Evolutionary conservation across 2,888 invertebrate species (phyloP), one percentile per base, ranked within the genome.

Genomic region (Acronicta aceris): DNA sequence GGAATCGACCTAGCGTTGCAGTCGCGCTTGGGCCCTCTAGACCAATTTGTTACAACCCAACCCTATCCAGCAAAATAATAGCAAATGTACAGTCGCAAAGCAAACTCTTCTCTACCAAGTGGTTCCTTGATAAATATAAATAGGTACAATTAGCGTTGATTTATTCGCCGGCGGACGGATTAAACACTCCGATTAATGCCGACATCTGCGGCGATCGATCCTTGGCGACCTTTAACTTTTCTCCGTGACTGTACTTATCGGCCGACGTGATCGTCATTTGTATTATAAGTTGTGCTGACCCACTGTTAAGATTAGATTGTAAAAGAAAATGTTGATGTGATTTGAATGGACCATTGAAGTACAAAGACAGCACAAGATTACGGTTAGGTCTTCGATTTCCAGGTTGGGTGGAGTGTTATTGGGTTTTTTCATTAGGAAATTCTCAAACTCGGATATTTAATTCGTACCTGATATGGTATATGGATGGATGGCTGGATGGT

Each of bases 201-300:
- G 89, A 90, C 91, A 92, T 91, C 91, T 91, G 89, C 84, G 87
- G 82, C 91, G 85, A 91, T 91, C 92, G 89, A 91, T 91, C 90
- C 83, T 84, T 68, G 77, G 70, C 85, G 91, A 91, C 92, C 93
- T 93, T 92, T 91, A 85, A 88, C 90, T 91, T 87, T 84, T 81
- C 89, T 89, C 84, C 89, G 89, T 88, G 90, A 89, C 88, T 90
- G 86, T 89, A 89, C 90, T 87, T 87, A 85, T 83, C 79, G 80
- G 54, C 56, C 49, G 65, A 73, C 70, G 73, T 75, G 75, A 73
- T 66, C 57, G 62, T 75, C 73, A 77, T 77, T 75, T 77, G 73
- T 76, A 68, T 61, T 62, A 61, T 66, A 71, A 71, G 62, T 71
- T 71, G 62, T 66, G 71, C 66, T 71, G 71, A 71, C 71, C 71